These are phyloP conservation scores for Drosophila orena DNA, from an alignment of 1,140 invertebrate species.

Conservation along the genomic window DNA sequence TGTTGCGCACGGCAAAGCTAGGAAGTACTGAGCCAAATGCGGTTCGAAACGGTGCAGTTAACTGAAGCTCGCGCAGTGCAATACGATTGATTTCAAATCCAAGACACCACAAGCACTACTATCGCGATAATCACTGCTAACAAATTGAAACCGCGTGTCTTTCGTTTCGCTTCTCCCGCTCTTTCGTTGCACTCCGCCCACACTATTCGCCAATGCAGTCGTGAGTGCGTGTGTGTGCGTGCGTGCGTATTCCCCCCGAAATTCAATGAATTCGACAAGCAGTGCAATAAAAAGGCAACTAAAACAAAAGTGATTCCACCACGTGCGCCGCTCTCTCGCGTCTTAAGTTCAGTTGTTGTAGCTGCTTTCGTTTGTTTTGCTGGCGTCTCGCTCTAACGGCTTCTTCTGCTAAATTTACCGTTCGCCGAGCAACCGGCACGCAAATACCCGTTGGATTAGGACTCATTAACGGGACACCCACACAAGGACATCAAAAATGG, in stretches of 20 bases:
- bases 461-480: constrained; percentile 4
- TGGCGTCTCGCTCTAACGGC: constrained; percentile 15
- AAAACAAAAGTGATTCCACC: constrained; percentile 67
- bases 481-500: constrained; percentile 51
- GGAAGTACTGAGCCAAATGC: constrained; percentile 29
- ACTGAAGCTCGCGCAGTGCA: constrained; percentile 27
- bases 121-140: constrained; percentile 9
- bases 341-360: constrained; percentile 38
- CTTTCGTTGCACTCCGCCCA: constrained; percentile 21
- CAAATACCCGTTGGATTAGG: constrained; percentile 22
- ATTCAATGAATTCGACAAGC: constrained; percentile 37
- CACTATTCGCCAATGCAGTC: constrained; percentile 7
- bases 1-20: constrained; percentile 34
- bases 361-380: constrained; percentile 54
- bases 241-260: background rate
- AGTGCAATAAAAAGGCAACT: constrained; percentile 29
- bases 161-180: constrained; percentile 15
- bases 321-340: constrained; percentile 52
- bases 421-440: constrained; percentile 1
- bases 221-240: constrained; percentile 22
- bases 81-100: constrained; percentile 23
- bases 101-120: constrained; percentile 12
- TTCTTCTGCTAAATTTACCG: constrained; percentile 1
- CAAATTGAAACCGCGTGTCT: constrained; percentile 32
- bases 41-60: constrained; percentile 36